Conservation (phyloP, 2,113 vertebrate genomes). For the Zosterops hypoxanthus region DNA sequence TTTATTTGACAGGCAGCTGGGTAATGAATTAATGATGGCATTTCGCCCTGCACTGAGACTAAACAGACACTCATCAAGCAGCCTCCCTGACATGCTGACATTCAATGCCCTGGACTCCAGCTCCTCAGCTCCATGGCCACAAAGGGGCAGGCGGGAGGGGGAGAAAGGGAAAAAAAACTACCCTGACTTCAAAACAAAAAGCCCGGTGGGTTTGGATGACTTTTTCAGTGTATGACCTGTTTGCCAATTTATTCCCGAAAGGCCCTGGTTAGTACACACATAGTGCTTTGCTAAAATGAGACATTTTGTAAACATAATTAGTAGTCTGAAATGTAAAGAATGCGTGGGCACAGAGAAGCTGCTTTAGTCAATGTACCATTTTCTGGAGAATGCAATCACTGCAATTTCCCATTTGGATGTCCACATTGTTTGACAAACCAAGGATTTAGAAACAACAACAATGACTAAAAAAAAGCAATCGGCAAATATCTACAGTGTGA, state of each 20-base stretch:
- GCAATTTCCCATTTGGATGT: conserved; percentile 34
- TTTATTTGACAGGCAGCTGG: conserved; percentile 99
- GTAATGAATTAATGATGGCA: conserved; percentile 99
- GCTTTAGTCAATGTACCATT: conserved; percentile 34
- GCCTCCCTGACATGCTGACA: conserved; percentile 86
- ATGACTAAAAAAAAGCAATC: not conserved
- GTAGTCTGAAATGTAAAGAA: conserved; percentile 80
- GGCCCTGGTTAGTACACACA: conserved; percentile 79
- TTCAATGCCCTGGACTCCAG: conserved; percentile 85
- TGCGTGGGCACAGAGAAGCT: conserved; percentile 48
- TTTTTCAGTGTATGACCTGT: conserved; percentile 85
- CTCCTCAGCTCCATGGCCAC: conserved; percentile 74
- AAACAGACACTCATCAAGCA: conserved; percentile 89
- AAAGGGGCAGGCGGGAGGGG: conserved; percentile 70
- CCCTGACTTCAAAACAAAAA: conserved; percentile 74
- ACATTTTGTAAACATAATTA: conserved; percentile 94
- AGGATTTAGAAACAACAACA: not conserved
- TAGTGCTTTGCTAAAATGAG: conserved; percentile 78
- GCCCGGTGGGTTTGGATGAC: conserved; percentile 84
- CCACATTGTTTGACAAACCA: conserved; percentile 16
- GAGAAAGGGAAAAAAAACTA: conserved; percentile 72
- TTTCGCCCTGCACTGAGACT: conserved; percentile 95
- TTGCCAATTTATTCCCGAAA: conserved; percentile 87
- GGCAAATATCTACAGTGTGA: not conserved
- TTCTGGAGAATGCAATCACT: conserved; percentile 38